phyloP scores from a whole-genome alignment of 2,888 invertebrate genomes.

The Tenthredo livida region DNA sequence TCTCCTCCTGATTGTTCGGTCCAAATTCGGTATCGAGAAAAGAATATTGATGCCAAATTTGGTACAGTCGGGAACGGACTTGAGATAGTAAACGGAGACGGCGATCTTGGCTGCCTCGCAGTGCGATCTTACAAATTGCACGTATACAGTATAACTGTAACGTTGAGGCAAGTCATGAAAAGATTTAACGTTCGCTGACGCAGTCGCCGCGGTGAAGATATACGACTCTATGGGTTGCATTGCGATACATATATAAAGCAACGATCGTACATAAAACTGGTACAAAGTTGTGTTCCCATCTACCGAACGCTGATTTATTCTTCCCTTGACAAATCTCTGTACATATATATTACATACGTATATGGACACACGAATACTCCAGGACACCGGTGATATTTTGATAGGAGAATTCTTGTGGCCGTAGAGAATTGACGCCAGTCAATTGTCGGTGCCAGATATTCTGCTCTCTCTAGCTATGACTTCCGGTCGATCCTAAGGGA shows the following conservation, averaged over 20 bases:
- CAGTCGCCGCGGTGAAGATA: constrained; percentile 1
- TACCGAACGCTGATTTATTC: background rate
- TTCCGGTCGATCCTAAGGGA: background rate
- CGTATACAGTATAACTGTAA: constrained; percentile 11
- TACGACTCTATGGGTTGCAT: constrained; percentile 13
- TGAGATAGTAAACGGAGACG: background rate
- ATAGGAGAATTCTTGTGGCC: background rate
- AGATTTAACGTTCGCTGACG: constrained; percentile 26
- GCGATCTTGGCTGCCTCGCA: background rate
- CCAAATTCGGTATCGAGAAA: background rate
- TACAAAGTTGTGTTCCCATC: background rate
- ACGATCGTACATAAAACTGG: constrained; percentile 13
- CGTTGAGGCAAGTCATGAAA: constrained; percentile 3
- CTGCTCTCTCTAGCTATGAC: background rate
- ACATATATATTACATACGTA: background rate
- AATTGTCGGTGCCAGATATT: constrained; percentile 11
- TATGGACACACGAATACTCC: background rate
- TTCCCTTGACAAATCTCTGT: background rate
- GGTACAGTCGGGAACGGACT: background rate
- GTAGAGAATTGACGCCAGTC: constrained; percentile 2
- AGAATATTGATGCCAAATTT: constrained; percentile 5
- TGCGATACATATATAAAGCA: constrained; percentile 25
- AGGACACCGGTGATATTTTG: constrained; percentile 14
- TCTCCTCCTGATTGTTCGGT: background rate
- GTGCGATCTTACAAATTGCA: background rate